Evolutionary conservation across 1,140 invertebrate species (phyloP), one percentile per base, ranked within the genome.

Genomic region (Charaxes varanes): DNA sequence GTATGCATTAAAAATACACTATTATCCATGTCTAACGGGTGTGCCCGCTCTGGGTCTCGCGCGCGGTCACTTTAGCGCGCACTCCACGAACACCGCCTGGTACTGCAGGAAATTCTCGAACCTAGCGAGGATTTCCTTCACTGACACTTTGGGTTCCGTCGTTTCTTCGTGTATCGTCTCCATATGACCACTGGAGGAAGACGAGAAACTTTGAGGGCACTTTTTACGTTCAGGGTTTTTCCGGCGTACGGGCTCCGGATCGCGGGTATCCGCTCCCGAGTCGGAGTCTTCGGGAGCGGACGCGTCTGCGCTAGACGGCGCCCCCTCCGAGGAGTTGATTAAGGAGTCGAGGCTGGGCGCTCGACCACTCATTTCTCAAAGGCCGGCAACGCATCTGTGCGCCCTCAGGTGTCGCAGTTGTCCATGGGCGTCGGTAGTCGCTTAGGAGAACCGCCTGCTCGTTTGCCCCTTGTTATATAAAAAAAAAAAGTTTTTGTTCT

Each of bases 101-200:
- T 38, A n/a, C n/a, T n/a, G n/a, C n/a, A n/a, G n/a, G n/a, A 93
- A 84, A 67, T 92, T 92, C 61, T 94, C 92, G 69, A 94, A 93
- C 30, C 91, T 86, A 16, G 91, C 91, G 35, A 94, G 76, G 48
- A 94, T 93, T 55, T 93, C 92, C 51, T 91, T 90, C 16, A 94
- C 92, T 41, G 92, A 93, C 43, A 93, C 86, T 80, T 93, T 93
- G 11, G 87, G 90, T 63, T 93, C 91, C 4, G 81, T 84, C 3
- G 87, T 88, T 53, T 94, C 92, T 64, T 94, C 92, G n/a, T 90
- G 87, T 18, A 93, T 93, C 2, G 92, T 93, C 70, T 92, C 91
- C 91, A 93, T 93, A 54, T 89, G 87, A 22, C 86, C 86, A 27
- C 87, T 86, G 36, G 87, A 88, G 22, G 86, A 86, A 5, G 85